Conservation (phyloP, 2,888 invertebrate genomes). For the Cabera pusaria region DNA sequence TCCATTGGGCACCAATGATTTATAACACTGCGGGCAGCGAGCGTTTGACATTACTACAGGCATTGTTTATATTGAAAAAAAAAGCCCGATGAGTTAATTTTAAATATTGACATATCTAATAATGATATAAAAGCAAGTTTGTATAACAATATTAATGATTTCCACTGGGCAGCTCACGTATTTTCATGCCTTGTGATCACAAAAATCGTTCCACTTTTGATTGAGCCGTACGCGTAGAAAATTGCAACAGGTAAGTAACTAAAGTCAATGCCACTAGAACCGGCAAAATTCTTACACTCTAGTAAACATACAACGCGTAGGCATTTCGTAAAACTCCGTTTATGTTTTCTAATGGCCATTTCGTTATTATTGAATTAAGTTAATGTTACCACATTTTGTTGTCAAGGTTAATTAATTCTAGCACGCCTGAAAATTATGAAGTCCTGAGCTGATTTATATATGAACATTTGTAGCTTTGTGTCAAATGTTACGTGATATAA, state of each 20-base stretch:
- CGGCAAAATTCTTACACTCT: slow-evolving; percentile 52
- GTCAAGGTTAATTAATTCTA: slow-evolving; percentile 32
- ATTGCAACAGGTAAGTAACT: slow-evolving; percentile 52
- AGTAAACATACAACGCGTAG: slow-evolving; percentile 50
- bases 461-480: too few species aligned
- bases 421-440: slow-evolving; percentile 19
- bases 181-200: slow-evolving; percentile 63
- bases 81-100: too few species aligned
- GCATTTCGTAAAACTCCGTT: slow-evolving; percentile 54
- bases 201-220: slow-evolving; percentile 55
- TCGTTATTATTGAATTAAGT: slow-evolving; percentile 31
- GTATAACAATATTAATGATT: too few species aligned
- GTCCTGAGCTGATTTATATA: too few species aligned
- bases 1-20: too few species aligned
- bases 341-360: slow-evolving; percentile 39
- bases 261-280: slow-evolving; percentile 69
- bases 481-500: too few species aligned
- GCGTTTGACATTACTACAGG: too few species aligned
- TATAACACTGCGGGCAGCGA: too few species aligned
- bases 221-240: slow-evolving; percentile 41
- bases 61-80: too few species aligned
- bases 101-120: too few species aligned
- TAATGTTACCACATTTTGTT: slow-evolving; percentile 29
- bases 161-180: slow-evolving; percentile 28
- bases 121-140: too few species aligned